Evolutionary conservation across 2,113 vertebrate genomes (phyloP), one percentile per base, ranked within the genome.

Genomic region (Lates calcarifer): DNA sequence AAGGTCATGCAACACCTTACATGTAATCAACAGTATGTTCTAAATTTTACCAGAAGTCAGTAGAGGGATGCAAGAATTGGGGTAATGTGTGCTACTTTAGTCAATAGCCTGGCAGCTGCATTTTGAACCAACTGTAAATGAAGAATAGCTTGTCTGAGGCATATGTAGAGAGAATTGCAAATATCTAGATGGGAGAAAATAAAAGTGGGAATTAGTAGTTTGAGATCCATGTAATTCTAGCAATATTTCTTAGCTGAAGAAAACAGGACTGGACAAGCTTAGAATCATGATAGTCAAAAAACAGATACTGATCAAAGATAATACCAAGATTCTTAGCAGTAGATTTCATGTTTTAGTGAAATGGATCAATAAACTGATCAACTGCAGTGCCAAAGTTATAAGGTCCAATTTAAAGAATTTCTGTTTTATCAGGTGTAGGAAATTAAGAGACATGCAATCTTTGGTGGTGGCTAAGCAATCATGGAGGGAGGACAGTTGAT

Each of bases 91-190:
- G 49, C 18, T 6, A 18, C 15, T 49, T 6, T 51, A 24, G 49
- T 51, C 24, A n/a, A 10, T 51, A n/a, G 22, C 49, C 29, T 74
- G 49, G 39, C 22, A 67, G 63, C 62, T 68, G 47, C 56, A 84
- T 62, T 63, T 62, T 49, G 4, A 74, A 56, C 18, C 29, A 68
- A 28, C 29, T 49, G 49, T 61, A 67, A 73, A 66, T 5, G 2
- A 18, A 45, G 12, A 47, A 18, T 18, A 47, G 26, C 28, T 75
- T 63, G 57, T 69, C 67, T 64, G 81, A 28, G 26, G 60, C 60
- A 17, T 15, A 4, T 31, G 12, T 22, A 26, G 14, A 65, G 29
- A 15, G 10, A 70, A 24, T 71, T 62, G 24, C 26, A 64, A 22
- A 28, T n/a, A 28, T 37, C 12, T 55, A 45, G 22, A 45, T 31